A percentile compares a stretch with the other conserved stretches of the same genome.
Evolutionary conservation across 2,113 vertebrate genomes (phyloP).

Genomic region (Periophthalmus modestus): DNA sequence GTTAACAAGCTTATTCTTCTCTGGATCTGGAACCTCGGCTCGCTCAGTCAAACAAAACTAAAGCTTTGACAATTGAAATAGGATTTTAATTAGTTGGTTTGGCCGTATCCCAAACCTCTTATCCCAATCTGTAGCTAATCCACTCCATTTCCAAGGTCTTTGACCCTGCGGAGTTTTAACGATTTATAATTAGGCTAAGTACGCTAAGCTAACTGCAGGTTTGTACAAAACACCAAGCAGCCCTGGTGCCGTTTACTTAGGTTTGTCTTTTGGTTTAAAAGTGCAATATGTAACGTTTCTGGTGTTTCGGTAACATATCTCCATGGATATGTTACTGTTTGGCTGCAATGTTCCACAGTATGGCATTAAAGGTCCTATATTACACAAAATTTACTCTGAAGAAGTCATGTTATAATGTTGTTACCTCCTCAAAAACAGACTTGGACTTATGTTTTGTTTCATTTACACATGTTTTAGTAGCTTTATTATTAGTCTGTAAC

Average conservation of each 20-base stretch:
- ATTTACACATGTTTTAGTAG: no score
- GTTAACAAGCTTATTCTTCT: constrained; percentile 54
- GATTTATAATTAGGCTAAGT: background rate
- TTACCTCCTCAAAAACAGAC: no score
- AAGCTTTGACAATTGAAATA: constrained; percentile 68
- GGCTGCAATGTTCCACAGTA: no score
- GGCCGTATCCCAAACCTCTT: constrained; percentile 64
- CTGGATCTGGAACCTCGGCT: constrained; percentile 54
- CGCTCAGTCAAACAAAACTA: constrained; percentile 69
- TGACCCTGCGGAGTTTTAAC: constrained; percentile 30
- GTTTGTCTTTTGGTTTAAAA: background rate
- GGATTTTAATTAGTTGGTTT: constrained; percentile 73
- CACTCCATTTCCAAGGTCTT: constrained; percentile 51
- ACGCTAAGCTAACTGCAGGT: background rate
- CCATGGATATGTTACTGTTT: no score
- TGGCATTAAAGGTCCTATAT: no score
- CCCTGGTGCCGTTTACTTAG: background rate
- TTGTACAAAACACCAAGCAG: background rate
- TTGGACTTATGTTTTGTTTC: no score
- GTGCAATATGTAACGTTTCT: background rate
- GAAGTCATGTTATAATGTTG: no score
- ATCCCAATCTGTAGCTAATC: constrained; percentile 68
- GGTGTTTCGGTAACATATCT: no score
- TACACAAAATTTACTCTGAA: no score
- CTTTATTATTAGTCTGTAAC: no score